These are phyloP conservation scores for Deroplatys truncata DNA, from an alignment of 2,888 invertebrate genomes.

Conservation along the genomic window DNA sequence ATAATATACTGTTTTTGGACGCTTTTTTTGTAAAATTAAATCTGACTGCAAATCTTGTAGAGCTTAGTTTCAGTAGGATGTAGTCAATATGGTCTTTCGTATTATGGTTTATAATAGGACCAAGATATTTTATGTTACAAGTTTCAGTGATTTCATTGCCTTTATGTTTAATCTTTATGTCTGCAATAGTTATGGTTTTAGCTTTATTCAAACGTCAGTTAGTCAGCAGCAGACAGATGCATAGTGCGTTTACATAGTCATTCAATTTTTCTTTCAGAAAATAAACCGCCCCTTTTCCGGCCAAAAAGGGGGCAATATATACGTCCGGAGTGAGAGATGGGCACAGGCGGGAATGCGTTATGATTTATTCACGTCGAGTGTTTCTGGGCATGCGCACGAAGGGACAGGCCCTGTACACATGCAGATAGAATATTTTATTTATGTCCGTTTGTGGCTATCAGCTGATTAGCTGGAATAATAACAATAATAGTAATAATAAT, in stretches of 20 bases:
- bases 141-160: no score
- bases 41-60: no score
- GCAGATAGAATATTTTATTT: background rate
- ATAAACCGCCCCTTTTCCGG: background rate
- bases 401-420: background rate
- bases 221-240: background rate
- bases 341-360: background rate
- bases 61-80: no score
- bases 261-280: background rate
- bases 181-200: no score
- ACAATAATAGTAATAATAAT: background rate
- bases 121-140: no score
- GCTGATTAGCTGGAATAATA: background rate
- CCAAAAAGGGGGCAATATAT: background rate
- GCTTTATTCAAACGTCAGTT: background rate
- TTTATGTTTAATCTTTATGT: no score
- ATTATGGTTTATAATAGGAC: no score
- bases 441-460: background rate
- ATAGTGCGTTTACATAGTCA: background rate
- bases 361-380: background rate
- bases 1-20: no score
- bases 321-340: background rate
- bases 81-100: no score
- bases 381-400: background rate
- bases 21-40: no score